Evolutionary conservation across 2,888 invertebrate species (phyloP).

Genomic region (Pyralis farinalis): DNA sequence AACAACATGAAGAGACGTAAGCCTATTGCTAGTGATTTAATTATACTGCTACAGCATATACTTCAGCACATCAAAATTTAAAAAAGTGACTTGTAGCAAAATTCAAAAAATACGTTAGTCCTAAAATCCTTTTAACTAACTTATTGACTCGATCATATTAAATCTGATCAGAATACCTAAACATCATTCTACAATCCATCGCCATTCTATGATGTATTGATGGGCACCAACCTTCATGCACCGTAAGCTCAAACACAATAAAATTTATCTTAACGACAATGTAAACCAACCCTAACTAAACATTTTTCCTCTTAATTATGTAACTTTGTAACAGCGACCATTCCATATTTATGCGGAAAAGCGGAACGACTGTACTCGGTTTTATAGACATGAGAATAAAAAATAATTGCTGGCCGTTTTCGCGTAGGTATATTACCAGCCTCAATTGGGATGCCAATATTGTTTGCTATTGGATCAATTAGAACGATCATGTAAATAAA

Average conservation of each 20-base stretch:
- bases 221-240: too few relatives aligned
- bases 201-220: too few relatives aligned
- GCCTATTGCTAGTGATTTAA: too few relatives aligned
- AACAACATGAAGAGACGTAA: too few relatives aligned
- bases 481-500: background rate
- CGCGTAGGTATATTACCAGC: slow-evolving; percentile 1
- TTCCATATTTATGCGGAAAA: slow-evolving; percentile 3
- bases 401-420: slow-evolving; percentile 20
- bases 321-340: slow-evolving; percentile 5
- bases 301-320: slow-evolving; percentile 10
- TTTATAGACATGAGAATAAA: slow-evolving; percentile 21
- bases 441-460: slow-evolving; percentile 11
- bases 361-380: slow-evolving; percentile 4
- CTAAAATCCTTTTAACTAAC: too few relatives aligned
- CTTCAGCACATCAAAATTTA: too few relatives aligned
- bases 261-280: slow-evolving; percentile 11
- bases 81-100: too few relatives aligned
- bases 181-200: too few relatives aligned
- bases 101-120: too few relatives aligned
- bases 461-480: background rate
- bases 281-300: slow-evolving; percentile 12
- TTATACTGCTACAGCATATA: too few relatives aligned
- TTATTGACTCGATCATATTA: too few relatives aligned
- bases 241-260: slow-evolving; percentile 15
- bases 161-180: too few relatives aligned